A percentile compares a stretch with the other conserved stretches of the same genome.
Evolutionary conservation across 2,888 invertebrate genomes (phyloP).

Genomic region (Eupelmus urozonus): DNA sequence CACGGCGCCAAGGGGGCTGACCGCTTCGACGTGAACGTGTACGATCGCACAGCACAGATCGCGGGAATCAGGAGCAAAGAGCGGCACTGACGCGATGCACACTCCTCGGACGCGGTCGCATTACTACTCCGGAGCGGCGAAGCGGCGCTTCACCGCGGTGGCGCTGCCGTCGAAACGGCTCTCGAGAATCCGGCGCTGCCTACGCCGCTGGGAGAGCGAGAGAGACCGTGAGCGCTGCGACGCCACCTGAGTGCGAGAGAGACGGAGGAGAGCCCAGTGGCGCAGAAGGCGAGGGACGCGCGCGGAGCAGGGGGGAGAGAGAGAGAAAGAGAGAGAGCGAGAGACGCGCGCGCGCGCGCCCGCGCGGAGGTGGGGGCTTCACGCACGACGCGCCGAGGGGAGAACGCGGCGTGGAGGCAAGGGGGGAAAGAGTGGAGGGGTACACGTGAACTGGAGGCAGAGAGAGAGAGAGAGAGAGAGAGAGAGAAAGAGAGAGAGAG

Average conservation of each 20-base stretch:
- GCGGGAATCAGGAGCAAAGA: not conserved
- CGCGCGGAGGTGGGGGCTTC: conserved; percentile 54
- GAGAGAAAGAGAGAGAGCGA: conserved; percentile 1
- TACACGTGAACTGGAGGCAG: too few species aligned
- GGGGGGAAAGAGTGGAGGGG: conserved; percentile 49
- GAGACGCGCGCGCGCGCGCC: not conserved
- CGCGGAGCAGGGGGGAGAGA: conserved; percentile 31
- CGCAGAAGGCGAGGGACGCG: too few species aligned
- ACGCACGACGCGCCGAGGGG: conserved; percentile 53
- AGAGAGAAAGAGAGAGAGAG: conserved; percentile 55
- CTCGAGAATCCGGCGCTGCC: conserved; percentile 51
- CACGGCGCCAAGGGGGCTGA: too few species aligned
- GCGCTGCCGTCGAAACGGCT: conserved; percentile 44
- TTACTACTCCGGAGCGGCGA: conserved; percentile 72
- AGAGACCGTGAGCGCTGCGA: too few species aligned
- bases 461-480: conserved; percentile 36
- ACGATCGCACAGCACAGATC: not conserved
- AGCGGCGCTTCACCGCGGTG: conserved; percentile 66
- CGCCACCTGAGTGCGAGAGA: not conserved
- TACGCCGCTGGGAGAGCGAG: conserved; percentile 37
- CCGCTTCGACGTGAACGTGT: too few species aligned
- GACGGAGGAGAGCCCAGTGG: conserved; percentile 22
- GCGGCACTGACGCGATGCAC: conserved; percentile 62
- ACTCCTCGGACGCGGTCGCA: conserved; percentile 73
- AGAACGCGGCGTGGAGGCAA: conserved; percentile 24